These are phyloP conservation scores for Halcyon leucocephala DNA, from an alignment of 2,797 vertebrate species.

Conservation along the genomic window DNA sequence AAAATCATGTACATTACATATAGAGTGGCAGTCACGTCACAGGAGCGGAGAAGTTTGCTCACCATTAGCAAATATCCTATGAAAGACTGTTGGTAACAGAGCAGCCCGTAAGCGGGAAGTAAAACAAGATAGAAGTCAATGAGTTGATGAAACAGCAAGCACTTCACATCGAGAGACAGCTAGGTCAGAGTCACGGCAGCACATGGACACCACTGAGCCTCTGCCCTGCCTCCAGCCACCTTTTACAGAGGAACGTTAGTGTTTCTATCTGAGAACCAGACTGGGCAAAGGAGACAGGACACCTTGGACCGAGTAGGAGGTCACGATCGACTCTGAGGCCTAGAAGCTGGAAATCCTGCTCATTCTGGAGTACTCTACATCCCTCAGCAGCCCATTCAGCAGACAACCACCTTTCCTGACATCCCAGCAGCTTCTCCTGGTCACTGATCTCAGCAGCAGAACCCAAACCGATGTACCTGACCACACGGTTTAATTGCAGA, in stretches of 20 bases:
- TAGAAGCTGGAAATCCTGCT: not conserved
- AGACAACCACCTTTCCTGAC: not conserved
- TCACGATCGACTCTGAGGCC: rapidly evolving
- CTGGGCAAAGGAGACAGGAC: not conserved
- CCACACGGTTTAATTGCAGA: not conserved
- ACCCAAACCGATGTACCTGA: not conserved
- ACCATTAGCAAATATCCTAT: slow-evolving; percentile 91
- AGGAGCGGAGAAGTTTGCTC: slow-evolving; percentile 79
- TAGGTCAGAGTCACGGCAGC: slow-evolving; percentile 42
- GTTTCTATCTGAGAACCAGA: not conserved
- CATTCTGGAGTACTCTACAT: not conserved
- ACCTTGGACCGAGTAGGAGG: not conserved
- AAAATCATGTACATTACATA: slow-evolving; percentile 25
- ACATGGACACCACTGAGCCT: slow-evolving; percentile 49
- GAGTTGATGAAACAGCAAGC: slow-evolving; percentile 82
- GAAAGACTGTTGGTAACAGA: slow-evolving; percentile 87
- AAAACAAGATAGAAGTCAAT: slow-evolving; percentile 84
- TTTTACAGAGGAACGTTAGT: not conserved
- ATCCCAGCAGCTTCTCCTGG: not conserved
- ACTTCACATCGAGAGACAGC: slow-evolving; percentile 66
- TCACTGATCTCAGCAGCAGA: not conserved
- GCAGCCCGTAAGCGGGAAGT: slow-evolving; percentile 86
- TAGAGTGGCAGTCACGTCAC: slow-evolving; percentile 67
- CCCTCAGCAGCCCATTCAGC: not conserved
- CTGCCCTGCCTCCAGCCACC: not conserved